Conservation (phyloP, 2,113 vertebrate genomes). For the human (Homo sapiens) region GRCh38 chrX:20668001-20668500, state of each 20-base stretch:
- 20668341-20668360: background rate
- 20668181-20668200: background rate
- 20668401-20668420: background rate
- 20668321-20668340: background rate
- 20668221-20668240: background rate
- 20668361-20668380: background rate
- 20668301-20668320: background rate
- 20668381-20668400: background rate
- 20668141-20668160: background rate
- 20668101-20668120: background rate
- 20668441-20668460: background rate
- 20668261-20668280: conserved; percentile 5
- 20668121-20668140: background rate
- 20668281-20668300: background rate
- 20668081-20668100: background rate
- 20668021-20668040: background rate
- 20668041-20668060: background rate
- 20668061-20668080: background rate
- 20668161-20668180: background rate
- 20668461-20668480: conserved; percentile 25
- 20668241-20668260: background rate
- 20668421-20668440: background rate
- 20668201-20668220: background rate
- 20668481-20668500: background rate
- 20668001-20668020: background rate